Percentiles rank a stretch among this genome's conserved stretches.
phyloP scores from a whole-genome alignment of 2,113 vertebrate species.

The Mastomys natalensis region DNA sequence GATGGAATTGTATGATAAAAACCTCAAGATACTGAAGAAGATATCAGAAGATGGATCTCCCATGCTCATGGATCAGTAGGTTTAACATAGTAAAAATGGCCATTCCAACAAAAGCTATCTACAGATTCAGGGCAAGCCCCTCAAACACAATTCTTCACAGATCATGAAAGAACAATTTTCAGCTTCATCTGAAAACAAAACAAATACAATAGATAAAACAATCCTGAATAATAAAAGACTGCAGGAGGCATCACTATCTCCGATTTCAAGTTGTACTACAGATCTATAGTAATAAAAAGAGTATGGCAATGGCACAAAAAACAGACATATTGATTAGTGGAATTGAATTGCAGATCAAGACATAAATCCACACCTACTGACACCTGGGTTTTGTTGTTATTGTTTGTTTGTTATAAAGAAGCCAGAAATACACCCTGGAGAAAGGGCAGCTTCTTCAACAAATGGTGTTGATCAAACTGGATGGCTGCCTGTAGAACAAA shows the following conservation, averaged over 20 bases:
- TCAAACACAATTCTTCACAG: not conserved
- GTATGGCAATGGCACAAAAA: not conserved
- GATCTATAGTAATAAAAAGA: not conserved
- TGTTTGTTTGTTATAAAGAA: not conserved
- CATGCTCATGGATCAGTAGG: not conserved
- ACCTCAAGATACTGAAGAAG: not conserved
- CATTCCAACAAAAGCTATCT: not conserved
- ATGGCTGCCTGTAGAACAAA: not conserved
- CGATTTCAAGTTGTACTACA: not conserved
- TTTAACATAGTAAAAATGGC: not conserved
- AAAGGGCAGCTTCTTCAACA: not conserved
- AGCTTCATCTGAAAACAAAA: not conserved
- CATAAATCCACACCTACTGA: not conserved
- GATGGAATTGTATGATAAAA: not conserved
- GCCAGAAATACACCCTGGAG: not conserved
- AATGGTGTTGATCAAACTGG: not conserved
- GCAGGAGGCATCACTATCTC: not conserved
- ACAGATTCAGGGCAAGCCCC: not conserved
- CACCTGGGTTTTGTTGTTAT: not conserved
- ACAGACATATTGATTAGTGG: not conserved
- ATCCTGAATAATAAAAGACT: not conserved
- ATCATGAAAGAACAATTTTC: not conserved
- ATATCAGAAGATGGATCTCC: not conserved
- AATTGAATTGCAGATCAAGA: not conserved
- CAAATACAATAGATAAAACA: not conserved